These are phyloP conservation scores for Borostomias antarcticus DNA, from an alignment of 2,797 vertebrate species.

Conservation along the genomic window DNA sequence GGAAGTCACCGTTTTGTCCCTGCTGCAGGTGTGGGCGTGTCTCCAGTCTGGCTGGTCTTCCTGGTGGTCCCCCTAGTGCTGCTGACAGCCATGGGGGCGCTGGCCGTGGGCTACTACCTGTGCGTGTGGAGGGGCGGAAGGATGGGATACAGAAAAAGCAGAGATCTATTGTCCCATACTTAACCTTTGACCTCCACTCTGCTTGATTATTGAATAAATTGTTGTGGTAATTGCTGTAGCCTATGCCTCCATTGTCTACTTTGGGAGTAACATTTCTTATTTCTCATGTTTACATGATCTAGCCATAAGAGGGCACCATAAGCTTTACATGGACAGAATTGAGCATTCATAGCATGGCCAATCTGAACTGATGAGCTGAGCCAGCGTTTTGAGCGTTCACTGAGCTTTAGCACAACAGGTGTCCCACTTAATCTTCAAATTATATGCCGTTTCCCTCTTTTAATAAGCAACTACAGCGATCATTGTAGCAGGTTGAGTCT, in stretches of 20 bases:
- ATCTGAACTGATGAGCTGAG: too few relatives aligned
- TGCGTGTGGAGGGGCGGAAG: slow-evolving; percentile 75
- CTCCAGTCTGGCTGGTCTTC: slow-evolving; percentile 54
- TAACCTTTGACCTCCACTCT: not conserved
- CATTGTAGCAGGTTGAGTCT: too few relatives aligned
- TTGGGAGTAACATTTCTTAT: not conserved
- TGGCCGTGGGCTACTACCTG: slow-evolving; percentile 69
- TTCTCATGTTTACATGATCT: not conserved
- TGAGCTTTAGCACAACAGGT: too few relatives aligned
- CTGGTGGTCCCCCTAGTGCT: slow-evolving; percentile 48
- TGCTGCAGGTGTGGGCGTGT: slow-evolving; percentile 4
- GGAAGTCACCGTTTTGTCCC: not conserved
- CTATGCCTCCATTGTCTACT: not conserved
- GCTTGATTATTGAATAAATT: not conserved
- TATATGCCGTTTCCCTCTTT: too few relatives aligned
- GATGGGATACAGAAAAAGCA: slow-evolving; percentile 63
- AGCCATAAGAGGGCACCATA: slow-evolving; percentile 34
- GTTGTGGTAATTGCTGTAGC: not conserved
- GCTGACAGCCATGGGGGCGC: slow-evolving; percentile 39
- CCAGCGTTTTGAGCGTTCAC: not conserved
- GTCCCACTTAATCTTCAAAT: too few relatives aligned
- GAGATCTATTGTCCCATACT: slow-evolving; percentile 42
- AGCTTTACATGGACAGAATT: not conserved
- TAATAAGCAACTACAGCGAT: too few relatives aligned
- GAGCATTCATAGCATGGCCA: not conserved